Conservation (phyloP, 2,888 invertebrate genomes). For the Cabera pusaria region DNA sequence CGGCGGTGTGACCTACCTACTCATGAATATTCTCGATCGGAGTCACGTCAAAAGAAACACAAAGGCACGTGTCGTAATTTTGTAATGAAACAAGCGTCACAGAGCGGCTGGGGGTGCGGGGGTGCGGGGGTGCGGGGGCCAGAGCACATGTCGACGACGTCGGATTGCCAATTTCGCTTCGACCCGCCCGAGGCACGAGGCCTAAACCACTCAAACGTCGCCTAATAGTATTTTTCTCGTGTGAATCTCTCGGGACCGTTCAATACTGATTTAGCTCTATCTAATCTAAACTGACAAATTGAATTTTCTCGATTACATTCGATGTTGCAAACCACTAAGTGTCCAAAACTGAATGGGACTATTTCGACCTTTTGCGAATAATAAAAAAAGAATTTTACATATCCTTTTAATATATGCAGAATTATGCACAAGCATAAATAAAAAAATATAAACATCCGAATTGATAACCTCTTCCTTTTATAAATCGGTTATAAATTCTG, state of each 20-base stretch:
- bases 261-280: constrained; percentile 1
- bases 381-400: too few relatives aligned
- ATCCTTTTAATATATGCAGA: too few relatives aligned
- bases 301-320: neutral
- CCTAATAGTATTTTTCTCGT: constrained; percentile 9
- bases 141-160: constrained; percentile 11
- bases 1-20: neutral
- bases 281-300: constrained; percentile 5
- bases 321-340: neutral
- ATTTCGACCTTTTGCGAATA: too few relatives aligned
- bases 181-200: constrained; percentile 3
- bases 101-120: neutral
- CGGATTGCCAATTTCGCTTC: constrained; percentile 13
- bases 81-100: constrained; percentile 9
- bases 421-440: too few relatives aligned
- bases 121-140: neutral
- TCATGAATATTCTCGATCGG: constrained; percentile 5
- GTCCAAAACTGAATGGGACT: too few relatives aligned
- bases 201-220: constrained; percentile 9
- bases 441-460: too few relatives aligned
- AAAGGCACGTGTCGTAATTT: constrained; percentile 12
- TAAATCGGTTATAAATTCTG: too few relatives aligned
- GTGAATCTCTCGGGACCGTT: neutral
- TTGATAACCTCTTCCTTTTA: too few relatives aligned
- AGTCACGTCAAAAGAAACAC: constrained; percentile 15